These are phyloP conservation scores for Trichomalopsis sarcophagae DNA, from an alignment of 1,140 invertebrate genomes.

Conservation along the genomic window DNA sequence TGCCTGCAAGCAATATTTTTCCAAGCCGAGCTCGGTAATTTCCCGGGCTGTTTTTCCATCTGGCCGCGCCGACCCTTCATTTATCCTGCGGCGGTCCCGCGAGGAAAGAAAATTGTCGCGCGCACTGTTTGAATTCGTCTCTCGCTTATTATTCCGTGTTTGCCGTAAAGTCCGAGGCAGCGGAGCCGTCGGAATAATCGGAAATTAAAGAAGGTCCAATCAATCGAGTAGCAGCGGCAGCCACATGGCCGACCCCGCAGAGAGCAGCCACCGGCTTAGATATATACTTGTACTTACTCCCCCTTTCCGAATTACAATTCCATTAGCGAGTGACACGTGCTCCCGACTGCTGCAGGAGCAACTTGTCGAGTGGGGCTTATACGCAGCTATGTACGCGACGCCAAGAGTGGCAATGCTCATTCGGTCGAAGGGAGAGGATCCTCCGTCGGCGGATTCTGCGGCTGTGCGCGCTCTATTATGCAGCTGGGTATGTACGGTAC, in stretches of 20 bases:
- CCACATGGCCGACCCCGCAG: background rate
- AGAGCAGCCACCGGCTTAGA: too few relatives aligned
- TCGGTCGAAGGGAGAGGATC: too few relatives aligned
- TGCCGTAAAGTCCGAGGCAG: too few relatives aligned
- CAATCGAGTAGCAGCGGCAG: background rate
- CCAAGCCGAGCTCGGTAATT: background rate
- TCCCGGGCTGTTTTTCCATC: constrained; percentile 50
- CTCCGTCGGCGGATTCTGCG: too few relatives aligned
- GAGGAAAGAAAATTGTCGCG: constrained; percentile 47
- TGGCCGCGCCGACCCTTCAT: constrained; percentile 45
- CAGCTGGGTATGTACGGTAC: background rate
- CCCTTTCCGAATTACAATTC: constrained; percentile 65
- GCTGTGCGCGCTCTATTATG: too few relatives aligned
- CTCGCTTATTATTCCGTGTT: background rate
- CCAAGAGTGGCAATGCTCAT: too few relatives aligned
- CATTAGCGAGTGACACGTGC: constrained; percentile 58
- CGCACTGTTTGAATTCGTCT: too few relatives aligned
- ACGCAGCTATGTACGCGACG: too few relatives aligned
- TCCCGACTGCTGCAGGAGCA: background rate
- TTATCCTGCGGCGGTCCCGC: constrained; percentile 42
- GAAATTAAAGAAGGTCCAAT: constrained; percentile 6
- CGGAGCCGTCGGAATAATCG: background rate
- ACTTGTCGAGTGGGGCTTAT: background rate
- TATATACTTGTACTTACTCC: background rate
- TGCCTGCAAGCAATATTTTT: constrained; percentile 51